Conservation (phyloP, 2,888 invertebrate genomes). For the Tipula helvola region DNA sequence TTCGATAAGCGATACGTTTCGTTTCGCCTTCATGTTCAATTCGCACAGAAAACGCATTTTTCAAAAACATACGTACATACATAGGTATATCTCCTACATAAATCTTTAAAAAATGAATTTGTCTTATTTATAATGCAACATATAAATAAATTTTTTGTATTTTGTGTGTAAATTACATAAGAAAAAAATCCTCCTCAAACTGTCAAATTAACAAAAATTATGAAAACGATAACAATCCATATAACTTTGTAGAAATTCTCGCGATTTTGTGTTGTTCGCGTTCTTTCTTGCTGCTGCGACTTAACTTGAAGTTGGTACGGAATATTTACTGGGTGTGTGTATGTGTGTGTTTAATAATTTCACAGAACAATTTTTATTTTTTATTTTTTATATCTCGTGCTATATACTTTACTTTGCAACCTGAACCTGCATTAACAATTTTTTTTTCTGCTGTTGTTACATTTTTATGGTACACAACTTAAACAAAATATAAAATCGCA, state of each 20-base stretch:
- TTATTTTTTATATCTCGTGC: background rate
- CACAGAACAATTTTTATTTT: background rate
- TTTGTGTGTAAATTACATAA: background rate
- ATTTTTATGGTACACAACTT: background rate
- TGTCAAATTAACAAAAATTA: constrained; percentile 10
- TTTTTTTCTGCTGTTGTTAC: background rate
- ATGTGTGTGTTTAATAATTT: background rate
- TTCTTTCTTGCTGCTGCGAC: background rate
- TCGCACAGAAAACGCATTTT: background rate
- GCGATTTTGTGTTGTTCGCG: background rate
- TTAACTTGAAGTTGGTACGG: background rate
- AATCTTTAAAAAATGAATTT: background rate
- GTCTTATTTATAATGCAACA: background rate
- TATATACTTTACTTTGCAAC: background rate
- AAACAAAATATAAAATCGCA: background rate
- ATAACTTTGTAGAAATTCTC: background rate
- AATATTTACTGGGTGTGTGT: background rate
- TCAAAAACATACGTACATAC: background rate
- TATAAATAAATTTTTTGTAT: background rate
- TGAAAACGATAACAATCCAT: constrained; percentile 9
- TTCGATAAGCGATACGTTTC: background rate
- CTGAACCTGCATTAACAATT: constrained; percentile 8
- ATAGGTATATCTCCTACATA: background rate
- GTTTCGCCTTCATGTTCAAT: background rate
- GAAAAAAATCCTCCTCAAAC: background rate